phyloP scores from a whole-genome alignment of 2,113 vertebrate genomes.

The Heptranchias perlo region DNA sequence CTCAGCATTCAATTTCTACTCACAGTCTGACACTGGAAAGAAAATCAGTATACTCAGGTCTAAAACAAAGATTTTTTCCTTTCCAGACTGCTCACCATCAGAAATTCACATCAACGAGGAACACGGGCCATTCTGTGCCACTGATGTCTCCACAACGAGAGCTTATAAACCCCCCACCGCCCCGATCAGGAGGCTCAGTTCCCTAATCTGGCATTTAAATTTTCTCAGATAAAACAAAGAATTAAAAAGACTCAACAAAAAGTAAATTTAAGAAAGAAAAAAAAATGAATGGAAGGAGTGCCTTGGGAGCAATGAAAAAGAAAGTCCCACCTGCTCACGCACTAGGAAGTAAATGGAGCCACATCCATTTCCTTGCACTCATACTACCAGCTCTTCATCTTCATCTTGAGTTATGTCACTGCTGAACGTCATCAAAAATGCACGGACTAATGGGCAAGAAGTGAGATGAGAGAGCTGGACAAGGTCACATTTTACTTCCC shows the following conservation, averaged over 20 bases:
- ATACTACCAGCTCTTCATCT: background rate
- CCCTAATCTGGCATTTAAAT: background rate
- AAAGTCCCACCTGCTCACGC: background rate
- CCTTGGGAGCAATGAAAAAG: background rate
- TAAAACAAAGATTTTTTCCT: background rate
- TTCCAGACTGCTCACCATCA: background rate
- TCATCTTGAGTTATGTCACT: background rate
- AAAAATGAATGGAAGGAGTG: background rate
- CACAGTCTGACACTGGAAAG: background rate
- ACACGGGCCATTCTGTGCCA: background rate
- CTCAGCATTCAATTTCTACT: background rate
- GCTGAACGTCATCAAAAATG: background rate
- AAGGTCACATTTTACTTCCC: background rate
- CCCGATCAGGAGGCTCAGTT: background rate
- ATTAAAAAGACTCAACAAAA: background rate
- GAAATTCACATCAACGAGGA: background rate
- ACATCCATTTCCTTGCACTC: background rate
- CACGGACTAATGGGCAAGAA: background rate
- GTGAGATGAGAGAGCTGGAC: background rate
- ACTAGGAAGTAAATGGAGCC: background rate
- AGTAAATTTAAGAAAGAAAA: background rate
- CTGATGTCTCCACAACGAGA: background rate
- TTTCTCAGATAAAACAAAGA: background rate
- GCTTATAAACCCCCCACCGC: background rate
- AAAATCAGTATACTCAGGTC: background rate